Evolutionary conservation across 92 coral and sea anemone genomes (phyloP).

Genomic region (Ricordea florida): DNA sequence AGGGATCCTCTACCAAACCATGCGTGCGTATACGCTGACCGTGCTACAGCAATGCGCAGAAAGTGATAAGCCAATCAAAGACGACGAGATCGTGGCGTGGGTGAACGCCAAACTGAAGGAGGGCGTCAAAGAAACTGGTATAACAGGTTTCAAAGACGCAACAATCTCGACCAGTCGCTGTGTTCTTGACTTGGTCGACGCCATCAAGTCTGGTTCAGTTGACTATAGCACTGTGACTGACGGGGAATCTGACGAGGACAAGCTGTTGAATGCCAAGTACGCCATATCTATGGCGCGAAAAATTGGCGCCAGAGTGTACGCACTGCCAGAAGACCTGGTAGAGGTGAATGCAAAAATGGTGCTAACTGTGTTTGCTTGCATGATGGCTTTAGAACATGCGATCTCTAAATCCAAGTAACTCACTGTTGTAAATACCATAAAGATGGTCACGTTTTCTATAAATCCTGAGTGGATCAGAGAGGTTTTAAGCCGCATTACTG

Average conservation of each 20-base stretch:
- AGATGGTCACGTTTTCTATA: too few species aligned
- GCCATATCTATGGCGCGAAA: slow-evolving; percentile 98
- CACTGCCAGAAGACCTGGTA: slow-evolving; percentile 95
- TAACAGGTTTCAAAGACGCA: slow-evolving; percentile 82
- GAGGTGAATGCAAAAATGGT: slow-evolving; percentile 97
- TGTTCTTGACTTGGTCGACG: slow-evolving; percentile 85
- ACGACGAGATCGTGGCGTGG: slow-evolving; percentile 84
- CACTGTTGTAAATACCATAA: too few species aligned
- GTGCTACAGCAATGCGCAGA: slow-evolving; percentile 86
- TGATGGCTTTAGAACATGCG: slow-evolving; percentile 86
- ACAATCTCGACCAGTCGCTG: slow-evolving; percentile 67
- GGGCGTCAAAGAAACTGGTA: slow-evolving; percentile 60
- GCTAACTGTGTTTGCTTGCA: slow-evolving; percentile 94
- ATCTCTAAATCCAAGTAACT: neutral
- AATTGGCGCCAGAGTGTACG: slow-evolving; percentile 90
- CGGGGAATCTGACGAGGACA: slow-evolving; percentile 63
- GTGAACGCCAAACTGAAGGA: slow-evolving; percentile 78
- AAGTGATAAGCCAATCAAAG: slow-evolving; percentile 80
- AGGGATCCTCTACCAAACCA: slow-evolving; percentile 90
- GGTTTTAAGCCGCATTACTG: too few species aligned
- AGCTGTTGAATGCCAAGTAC: slow-evolving; percentile 89
- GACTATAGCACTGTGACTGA: slow-evolving; percentile 65
- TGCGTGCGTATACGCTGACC: slow-evolving; percentile 94
- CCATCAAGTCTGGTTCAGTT: slow-evolving; percentile 83
- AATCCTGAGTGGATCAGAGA: too few species aligned